phyloP scores from a whole-genome alignment of 2,113 vertebrate species.

The Chiloscyllium plagiosum region DNA sequence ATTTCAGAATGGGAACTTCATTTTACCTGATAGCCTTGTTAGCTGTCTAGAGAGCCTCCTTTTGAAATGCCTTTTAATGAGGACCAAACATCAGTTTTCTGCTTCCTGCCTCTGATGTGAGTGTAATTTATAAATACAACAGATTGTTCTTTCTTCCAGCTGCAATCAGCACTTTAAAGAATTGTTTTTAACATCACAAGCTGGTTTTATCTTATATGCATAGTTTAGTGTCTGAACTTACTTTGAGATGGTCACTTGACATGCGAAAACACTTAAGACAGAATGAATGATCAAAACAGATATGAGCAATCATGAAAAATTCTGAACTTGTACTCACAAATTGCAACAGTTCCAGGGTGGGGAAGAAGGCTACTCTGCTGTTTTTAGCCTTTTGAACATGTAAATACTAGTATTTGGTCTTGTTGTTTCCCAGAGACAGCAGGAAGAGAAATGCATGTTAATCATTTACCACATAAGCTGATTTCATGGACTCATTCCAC shows the following conservation, averaged over 20 bases:
- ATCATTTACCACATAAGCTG: conserved; percentile 20
- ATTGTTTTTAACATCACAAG: conserved; percentile 14
- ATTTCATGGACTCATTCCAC: not conserved
- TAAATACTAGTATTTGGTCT: conserved; percentile 1
- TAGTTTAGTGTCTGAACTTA: conserved; percentile 25
- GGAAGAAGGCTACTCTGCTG: not conserved
- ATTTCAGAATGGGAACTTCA: not conserved
- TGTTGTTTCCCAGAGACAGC: conserved; percentile 25
- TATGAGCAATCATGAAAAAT: conserved; percentile 26
- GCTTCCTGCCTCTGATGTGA: conserved; percentile 34
- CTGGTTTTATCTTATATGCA: conserved; percentile 23
- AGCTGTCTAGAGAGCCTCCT: not conserved
- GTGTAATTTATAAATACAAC: conserved; percentile 35
- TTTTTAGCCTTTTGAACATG: conserved; percentile 19
- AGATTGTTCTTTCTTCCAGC: conserved; percentile 32
- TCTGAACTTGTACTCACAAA: conserved; percentile 22
- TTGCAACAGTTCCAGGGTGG: not conserved
- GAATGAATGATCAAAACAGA: conserved; percentile 34
- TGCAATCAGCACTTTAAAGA: not conserved
- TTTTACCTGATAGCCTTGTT: conserved; percentile 17
- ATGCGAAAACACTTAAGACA: conserved; percentile 29
- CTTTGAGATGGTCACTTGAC: conserved; percentile 35
- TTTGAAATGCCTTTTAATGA: conserved; percentile 29
- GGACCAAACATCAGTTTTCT: conserved; percentile 16
- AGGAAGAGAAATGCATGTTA: conserved; percentile 8